Evolutionary conservation across 2,888 invertebrate genomes (phyloP), one percentile per base, ranked within the genome.

Genomic region (Melanchra persicariae): DNA sequence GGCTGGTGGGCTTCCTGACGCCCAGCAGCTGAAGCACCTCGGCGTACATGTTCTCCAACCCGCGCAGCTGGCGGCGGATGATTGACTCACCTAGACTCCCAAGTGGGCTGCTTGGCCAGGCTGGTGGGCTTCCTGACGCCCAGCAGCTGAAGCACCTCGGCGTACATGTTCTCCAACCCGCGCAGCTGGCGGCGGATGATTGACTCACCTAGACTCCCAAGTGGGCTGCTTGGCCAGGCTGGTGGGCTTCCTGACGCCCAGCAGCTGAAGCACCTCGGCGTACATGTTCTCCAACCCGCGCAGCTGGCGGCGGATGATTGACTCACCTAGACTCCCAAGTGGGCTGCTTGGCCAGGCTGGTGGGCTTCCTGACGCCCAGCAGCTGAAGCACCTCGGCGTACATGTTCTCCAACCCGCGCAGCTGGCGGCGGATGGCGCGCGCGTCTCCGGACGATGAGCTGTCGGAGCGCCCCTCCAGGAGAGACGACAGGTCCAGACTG

Each of bases 161-260:
- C 98, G 89, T 98, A 98, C 98, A 98, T 98, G 84, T 97, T 97
- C 95, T 98, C 98, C 8, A 98, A 94, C 0, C 98, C 98, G 87
- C 98, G 97, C 47, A 37, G 37, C 37, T 37, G 37, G 37, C 37
- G 37, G 37, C 37, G 37, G 37, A 37, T 37, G 37, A 12, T 12
- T 37, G 37, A 37, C 76, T 75, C 30, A 91, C 91, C 90, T 88
- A 0, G 91, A 89, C 40, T 91, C 91, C 91, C 91, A 91, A 40
- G 40, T 40, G 40, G 40, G 40, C 12, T 15, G 40, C 15, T 15
- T 40, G 40, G 40, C 40, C 40, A 40, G 40, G 40, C 40, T 40
- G 40, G 40, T 40, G 40, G 40, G 40, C 40, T 40, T 40, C 40
- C 40, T 40, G 12, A 40, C 40, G 4, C 40, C 40, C 40, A 40